Base-by-base conservation (phyloP, 2,797 vertebrate species). In the Crypturellus tataupa region DNA sequence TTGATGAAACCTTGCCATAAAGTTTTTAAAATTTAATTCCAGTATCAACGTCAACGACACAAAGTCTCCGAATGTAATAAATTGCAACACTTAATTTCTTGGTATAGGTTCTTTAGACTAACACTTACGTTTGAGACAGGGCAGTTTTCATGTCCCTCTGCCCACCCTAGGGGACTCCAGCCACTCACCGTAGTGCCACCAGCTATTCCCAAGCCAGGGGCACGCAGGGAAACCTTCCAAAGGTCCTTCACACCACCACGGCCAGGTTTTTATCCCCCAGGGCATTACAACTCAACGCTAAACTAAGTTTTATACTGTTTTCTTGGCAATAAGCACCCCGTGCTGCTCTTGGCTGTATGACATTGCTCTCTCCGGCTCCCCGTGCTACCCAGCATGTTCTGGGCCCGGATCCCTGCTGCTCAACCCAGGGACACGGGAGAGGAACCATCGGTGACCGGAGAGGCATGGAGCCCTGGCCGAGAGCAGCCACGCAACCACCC, bases 401-500 rank as follows among this genome's bases (percentile, higher is more conserved):
- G 12, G 23, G 49, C 23, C 24, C 4, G 12, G 49, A 51, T 24
- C 6, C 23, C 47, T 6, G 12, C 47, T 24, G 11, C 47, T 49
- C 49, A 51, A 25, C 10, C 49, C 24, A 12, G 7, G 24, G 49
- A 7, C 80, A 70, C n/a, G 56, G 19, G 7, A 87, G 10, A 14
- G 29, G 0, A 51, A 35, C 16, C 59, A 82, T 33, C 8, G 3
- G 42, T 93, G 83, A 82, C 46, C 77, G 80, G 31, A 70, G 79
- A 80, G 31, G 60, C 65, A 58, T 12, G 10, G 40, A 23, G 47
- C 19, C 78, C n/a, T 64, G 58, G 49, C 40, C 90, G 35, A 93
- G 78, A 21, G 63, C 27, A 63, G 51, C 10, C 69, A 95, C 85
- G 70, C 55, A 89, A 84, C 88, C 87, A 80, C 65, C 46, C 27